Conservation (phyloP, 1,140 invertebrate species). For the Parasteatoda tepidariorum region DNA sequence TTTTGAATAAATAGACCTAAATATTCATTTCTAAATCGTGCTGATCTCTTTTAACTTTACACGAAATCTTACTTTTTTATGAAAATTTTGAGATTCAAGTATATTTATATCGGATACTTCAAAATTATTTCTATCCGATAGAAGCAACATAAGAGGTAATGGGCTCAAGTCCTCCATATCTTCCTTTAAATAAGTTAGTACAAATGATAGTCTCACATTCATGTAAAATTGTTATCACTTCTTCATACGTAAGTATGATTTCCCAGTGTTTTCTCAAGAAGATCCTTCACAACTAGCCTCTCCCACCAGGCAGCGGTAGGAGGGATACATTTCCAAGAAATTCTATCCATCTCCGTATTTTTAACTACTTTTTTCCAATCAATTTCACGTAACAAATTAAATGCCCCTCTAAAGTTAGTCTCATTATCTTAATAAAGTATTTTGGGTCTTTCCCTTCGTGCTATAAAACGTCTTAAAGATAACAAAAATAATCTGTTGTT, state of each 20-base stretch:
- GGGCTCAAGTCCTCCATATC: too few species aligned
- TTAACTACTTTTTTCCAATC: background rate
- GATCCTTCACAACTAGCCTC: slow-evolving; percentile 10
- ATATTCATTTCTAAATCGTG: too few species aligned
- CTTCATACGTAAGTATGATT: background rate
- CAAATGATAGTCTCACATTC: too few species aligned
- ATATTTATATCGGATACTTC: too few species aligned
- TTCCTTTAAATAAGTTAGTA: too few species aligned
- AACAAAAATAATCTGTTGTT: slow-evolving; percentile 66
- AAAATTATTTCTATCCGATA: too few species aligned
- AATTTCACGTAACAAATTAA: background rate
- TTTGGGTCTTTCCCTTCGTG: slow-evolving; percentile 62
- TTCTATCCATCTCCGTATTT: background rate
- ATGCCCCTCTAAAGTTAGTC: background rate
- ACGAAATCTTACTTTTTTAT: too few species aligned
- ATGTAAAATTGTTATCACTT: background rate
- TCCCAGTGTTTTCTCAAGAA: slow-evolving; percentile 5
- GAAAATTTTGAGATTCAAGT: too few species aligned
- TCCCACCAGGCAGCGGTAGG: slow-evolving; percentile 1
- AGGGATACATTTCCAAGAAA: background rate
- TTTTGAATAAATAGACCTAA: too few species aligned
- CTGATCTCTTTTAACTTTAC: too few species aligned
- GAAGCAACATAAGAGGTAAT: too few species aligned
- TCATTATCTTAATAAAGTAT: background rate
- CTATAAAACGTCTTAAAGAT: slow-evolving; percentile 67